Evolutionary conservation across 1,140 invertebrate species (phyloP).

Genomic region (Chionoecetes opilio): DNA sequence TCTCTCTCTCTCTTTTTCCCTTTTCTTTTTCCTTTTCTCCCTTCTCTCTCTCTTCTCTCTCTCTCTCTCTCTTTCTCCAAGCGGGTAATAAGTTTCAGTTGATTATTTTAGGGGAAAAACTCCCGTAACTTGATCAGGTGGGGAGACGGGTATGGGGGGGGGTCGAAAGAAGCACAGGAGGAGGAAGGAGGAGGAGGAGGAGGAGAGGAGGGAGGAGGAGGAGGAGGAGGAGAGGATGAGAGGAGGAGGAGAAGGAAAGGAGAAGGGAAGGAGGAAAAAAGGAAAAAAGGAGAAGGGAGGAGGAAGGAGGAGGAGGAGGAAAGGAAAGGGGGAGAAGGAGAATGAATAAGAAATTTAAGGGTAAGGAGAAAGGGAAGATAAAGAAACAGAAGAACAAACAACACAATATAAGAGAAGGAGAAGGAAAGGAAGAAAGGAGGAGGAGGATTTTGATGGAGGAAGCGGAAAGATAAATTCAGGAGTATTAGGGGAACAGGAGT

Average conservation of each 20-base stretch:
- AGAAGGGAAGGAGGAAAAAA: not conserved
- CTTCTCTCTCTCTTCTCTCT: constrained; percentile 13
- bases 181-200: no score
- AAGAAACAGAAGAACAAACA: no score
- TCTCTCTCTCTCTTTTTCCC: constrained; percentile 5
- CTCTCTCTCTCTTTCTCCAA: constrained; percentile 7
- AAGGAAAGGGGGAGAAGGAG: not conserved
- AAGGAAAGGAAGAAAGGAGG: no score
- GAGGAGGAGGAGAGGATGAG: not conserved
- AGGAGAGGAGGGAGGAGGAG: no score
- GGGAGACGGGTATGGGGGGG: no score
- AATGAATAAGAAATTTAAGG: not conserved
- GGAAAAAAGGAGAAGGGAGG: not conserved
- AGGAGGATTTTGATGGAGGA: no score
- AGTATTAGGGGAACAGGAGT: not conserved
- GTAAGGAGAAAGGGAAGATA: no score
- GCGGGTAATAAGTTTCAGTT: not conserved
- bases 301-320: not conserved
- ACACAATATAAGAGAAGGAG: no score
- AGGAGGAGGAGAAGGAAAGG: not conserved
- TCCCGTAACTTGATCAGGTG: not conserved
- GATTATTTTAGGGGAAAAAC: constrained; percentile 10
- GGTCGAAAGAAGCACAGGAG: no score
- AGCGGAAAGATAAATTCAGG: not conserved
- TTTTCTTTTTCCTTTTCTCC: no score